A percentile compares a stretch with the other conserved stretches of the same genome.
These are phyloP conservation scores for Eristalis arbustorum DNA, from an alignment of 2,888 invertebrate genomes.

Conservation along the genomic window DNA sequence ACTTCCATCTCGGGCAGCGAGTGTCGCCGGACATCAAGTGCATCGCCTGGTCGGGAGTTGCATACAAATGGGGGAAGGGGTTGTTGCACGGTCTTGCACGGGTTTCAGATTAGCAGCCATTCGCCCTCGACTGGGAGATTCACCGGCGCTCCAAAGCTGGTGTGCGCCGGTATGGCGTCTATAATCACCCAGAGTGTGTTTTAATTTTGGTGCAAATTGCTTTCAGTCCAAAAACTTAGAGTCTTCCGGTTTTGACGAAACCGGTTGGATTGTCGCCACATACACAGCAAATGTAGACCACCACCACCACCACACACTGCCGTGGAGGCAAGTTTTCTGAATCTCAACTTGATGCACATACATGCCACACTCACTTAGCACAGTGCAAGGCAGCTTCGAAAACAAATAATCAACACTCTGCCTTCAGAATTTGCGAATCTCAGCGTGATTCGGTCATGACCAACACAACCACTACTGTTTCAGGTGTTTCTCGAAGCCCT, in stretches of 20 bases:
- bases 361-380: not conserved
- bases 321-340: too few species aligned
- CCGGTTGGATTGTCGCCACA: not conserved
- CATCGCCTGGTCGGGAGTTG: not conserved
- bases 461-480: not conserved
- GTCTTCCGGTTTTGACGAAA: conserved; percentile 16
- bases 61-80: not conserved
- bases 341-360: not conserved
- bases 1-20: not conserved
- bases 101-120: too few species aligned
- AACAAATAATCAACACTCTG: not conserved
- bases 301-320: not conserved
- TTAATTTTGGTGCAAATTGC: not conserved
- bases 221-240: not conserved
- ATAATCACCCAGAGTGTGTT: not conserved
- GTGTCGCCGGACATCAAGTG: not conserved
- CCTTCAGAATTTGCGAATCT: not conserved
- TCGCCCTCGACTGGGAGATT: too few species aligned
- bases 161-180: not conserved
- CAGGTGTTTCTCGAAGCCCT: conserved; percentile 3
- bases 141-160: not conserved
- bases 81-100: not conserved
- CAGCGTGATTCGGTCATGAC: not conserved
- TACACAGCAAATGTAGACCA: not conserved
- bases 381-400: not conserved